Evolutionary conservation across 1,140 invertebrate genomes (phyloP).

Genomic region (Bombus waltoni): DNA sequence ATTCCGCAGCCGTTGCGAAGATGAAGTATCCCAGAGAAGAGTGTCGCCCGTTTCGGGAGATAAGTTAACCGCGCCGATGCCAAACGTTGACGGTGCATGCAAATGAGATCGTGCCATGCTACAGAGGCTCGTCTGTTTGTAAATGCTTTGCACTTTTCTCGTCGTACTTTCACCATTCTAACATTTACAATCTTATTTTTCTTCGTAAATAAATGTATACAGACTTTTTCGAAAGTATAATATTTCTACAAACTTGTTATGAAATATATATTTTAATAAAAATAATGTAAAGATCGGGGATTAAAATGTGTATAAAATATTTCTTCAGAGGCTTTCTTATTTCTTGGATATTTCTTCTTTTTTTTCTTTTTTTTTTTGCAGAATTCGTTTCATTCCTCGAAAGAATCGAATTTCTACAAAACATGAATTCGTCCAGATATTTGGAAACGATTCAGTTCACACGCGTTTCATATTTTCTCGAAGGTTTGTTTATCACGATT

Average conservation of each 20-base stretch:
- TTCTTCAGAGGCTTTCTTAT: too few relatives aligned
- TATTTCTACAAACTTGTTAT: too few relatives aligned
- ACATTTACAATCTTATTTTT: neutral
- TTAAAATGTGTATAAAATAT: too few relatives aligned
- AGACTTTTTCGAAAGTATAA: neutral
- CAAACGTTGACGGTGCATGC: neutral
- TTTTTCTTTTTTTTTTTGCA: too few relatives aligned
- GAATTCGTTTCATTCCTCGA: neutral
- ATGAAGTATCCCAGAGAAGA: conserved; percentile 47
- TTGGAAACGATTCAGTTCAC: too few relatives aligned
- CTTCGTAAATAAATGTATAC: neutral
- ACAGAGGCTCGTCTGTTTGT: neutral
- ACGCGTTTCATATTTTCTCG: too few relatives aligned
- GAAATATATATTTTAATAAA: too few relatives aligned
- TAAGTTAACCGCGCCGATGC: neutral
- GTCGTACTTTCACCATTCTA: too few relatives aligned
- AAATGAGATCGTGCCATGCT: neutral
- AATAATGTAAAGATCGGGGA: too few relatives aligned
- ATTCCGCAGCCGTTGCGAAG: conserved; percentile 14
- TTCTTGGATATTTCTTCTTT: too few relatives aligned
- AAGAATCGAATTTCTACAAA: neutral
- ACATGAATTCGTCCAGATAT: too few relatives aligned
- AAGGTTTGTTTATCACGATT: too few relatives aligned
- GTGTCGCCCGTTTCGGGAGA: conserved; percentile 26
- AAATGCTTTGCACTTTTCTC: neutral